These are phyloP conservation scores for Heterodera filipjevi DNA, from an alignment of 2,888 invertebrate genomes.

Conservation along the genomic window DNA sequence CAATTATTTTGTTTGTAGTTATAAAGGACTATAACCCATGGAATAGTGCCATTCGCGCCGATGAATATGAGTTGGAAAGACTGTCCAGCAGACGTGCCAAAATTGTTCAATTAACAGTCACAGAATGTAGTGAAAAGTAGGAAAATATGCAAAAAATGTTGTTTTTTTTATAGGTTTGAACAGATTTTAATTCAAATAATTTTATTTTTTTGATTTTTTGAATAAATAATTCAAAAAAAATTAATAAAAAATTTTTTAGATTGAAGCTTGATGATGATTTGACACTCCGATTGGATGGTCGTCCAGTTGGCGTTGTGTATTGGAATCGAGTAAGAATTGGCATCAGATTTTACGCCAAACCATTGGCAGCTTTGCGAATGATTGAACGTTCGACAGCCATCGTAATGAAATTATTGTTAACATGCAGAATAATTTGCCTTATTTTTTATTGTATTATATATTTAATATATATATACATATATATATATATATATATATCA, in stretches of 20 bases:
- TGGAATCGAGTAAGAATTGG: not conserved
- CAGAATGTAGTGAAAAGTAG: not conserved
- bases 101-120: not conserved
- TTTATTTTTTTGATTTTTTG: not conserved
- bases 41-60: not conserved
- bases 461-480: not conserved
- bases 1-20: not conserved
- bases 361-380: not conserved
- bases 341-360: not conserved
- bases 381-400: not conserved
- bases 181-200: not conserved
- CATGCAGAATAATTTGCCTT: no score
- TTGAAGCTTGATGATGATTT: constrained; percentile 3
- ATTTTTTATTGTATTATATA: no score
- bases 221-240: not conserved
- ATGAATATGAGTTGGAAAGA: not conserved
- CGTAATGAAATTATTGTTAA: no score
- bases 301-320: not conserved
- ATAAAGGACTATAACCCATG: not conserved
- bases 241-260: not conserved
- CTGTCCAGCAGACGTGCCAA: not conserved
- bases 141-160: not conserved
- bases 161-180: no score
- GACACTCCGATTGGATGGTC: not conserved
- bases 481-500: not conserved